phyloP scores from a whole-genome alignment of 2,113 vertebrate genomes.

The Rhinopithecus roxellana region DNA sequence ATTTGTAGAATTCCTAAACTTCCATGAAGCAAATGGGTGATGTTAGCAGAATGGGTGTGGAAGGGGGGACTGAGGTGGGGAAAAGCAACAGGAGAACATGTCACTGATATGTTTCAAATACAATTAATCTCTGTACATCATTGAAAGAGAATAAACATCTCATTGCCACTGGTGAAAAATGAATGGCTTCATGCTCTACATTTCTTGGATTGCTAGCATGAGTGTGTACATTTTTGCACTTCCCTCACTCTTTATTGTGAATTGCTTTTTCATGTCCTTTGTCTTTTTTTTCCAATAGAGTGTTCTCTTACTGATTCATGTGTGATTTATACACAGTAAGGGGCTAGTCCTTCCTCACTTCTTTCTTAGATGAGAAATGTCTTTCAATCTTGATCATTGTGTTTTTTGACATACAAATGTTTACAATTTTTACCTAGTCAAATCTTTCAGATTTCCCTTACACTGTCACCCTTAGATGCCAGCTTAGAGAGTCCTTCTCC shows the following conservation, averaged over 20 bases:
- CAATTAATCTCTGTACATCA: background rate
- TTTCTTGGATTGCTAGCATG: background rate
- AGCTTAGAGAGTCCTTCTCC: background rate
- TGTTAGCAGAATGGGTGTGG: background rate
- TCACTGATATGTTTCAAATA: background rate
- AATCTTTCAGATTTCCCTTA: background rate
- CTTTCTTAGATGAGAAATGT: background rate
- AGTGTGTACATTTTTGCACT: too few species aligned
- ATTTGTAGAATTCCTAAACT: background rate
- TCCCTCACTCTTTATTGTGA: background rate
- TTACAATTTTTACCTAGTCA: background rate
- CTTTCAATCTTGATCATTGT: background rate
- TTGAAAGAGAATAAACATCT: background rate
- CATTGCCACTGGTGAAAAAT: background rate
- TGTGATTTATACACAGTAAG: background rate
- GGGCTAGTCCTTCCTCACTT: background rate
- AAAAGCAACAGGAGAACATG: background rate
- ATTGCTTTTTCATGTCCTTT: background rate
- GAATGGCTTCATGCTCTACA: rapidly evolving
- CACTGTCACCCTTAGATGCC: background rate
- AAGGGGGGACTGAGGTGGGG: background rate
- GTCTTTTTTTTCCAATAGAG: background rate
- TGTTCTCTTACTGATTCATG: background rate
- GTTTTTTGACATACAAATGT: background rate
- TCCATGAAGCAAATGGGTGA: background rate